A percentile compares a stretch with the other conserved stretches of the same genome.
These are phyloP conservation scores for Geophilus truncorum DNA, from an alignment of 2,888 invertebrate genomes.

Conservation along the genomic window DNA sequence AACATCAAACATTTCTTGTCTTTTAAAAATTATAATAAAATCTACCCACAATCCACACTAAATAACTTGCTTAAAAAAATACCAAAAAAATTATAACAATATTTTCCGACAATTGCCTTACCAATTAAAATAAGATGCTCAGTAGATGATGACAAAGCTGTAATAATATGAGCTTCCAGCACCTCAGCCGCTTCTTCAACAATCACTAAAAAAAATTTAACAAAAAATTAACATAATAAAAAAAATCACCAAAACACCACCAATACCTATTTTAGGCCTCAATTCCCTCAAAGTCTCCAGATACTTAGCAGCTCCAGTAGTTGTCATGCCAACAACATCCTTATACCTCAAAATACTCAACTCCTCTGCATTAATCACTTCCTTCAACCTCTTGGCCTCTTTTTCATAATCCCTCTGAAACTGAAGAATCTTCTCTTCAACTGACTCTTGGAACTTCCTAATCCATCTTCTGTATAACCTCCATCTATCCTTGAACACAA, in stretches of 20 bases:
- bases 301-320: slow-evolving; percentile 66
- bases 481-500: slow-evolving; percentile 33
- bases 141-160: slow-evolving; percentile 65
- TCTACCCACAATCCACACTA: too few relatives aligned
- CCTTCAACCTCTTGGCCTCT: slow-evolving; percentile 43
- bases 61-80: too few relatives aligned
- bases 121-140: slow-evolving; percentile 78
- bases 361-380: slow-evolving; percentile 53
- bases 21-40: too few relatives aligned
- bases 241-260: too few relatives aligned
- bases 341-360: slow-evolving; percentile 36
- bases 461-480: slow-evolving; percentile 34
- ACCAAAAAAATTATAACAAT: neutral
- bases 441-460: slow-evolving; percentile 44
- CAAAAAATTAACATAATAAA: too few relatives aligned
- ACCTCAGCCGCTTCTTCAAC: slow-evolving; percentile 89
- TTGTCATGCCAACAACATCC: slow-evolving; percentile 68
- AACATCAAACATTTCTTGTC: too few relatives aligned
- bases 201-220: slow-evolving; percentile 45
- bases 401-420: slow-evolving; percentile 49
- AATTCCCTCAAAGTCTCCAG: slow-evolving; percentile 59
- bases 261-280: slow-evolving; percentile 60
- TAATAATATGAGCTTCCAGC: slow-evolving; percentile 66
- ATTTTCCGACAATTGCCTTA: slow-evolving; percentile 42
- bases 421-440: slow-evolving; percentile 55